Base-by-base conservation (phyloP, 2,113 vertebrate genomes). In the Andinoacara biseriatus region DNA sequence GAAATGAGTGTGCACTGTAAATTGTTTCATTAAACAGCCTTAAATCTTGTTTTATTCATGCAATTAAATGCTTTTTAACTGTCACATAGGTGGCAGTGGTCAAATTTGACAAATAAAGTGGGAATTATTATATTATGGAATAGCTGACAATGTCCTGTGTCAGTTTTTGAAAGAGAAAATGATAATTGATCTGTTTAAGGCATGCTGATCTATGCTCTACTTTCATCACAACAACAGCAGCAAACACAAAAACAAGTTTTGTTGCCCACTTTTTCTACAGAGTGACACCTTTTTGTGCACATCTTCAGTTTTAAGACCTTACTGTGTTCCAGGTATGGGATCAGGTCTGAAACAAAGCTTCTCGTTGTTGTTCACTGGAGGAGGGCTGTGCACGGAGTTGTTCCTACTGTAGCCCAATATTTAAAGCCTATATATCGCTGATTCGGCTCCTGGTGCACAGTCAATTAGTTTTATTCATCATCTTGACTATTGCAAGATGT, bases 361-460 rank as follows among this genome's bases (percentile, higher is more conserved):
- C 31, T 74, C 29, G 54, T 61, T 74, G 76, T 40, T 74, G 20
- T 20, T 59, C 46, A 60, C 3, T 20, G 38, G 82, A 29, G 24
- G 15, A 58, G 20, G 20, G 22, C 40, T 62, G n/a, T 63, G 38
- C 18, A 49, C 59, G 10, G 2, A 61, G 58, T 49, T 84, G 33
- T 60, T 40, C 72, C 43, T 31, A 57, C 29, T 46, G 52, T 31
- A 40, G 56, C 35, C 72, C 7, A 14, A 58, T 43, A 85, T 49
- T 40, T 33, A 62, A 78, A 74, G 10, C 59, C 72, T 20, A 61
- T 77, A 18, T n/a, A 86, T 89, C 17, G 87, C 72, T 83, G 60
- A 86, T 82, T 83, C 14, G 62, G 40, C 67, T 35, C 54, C 14
- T 31, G 22, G n/a, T 83, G 58, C 57, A 49, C 18, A 13, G 7